These are phyloP conservation scores for Sphaeridia pumilis DNA, from an alignment of 2,888 invertebrate genomes.

Conservation along the genomic window DNA sequence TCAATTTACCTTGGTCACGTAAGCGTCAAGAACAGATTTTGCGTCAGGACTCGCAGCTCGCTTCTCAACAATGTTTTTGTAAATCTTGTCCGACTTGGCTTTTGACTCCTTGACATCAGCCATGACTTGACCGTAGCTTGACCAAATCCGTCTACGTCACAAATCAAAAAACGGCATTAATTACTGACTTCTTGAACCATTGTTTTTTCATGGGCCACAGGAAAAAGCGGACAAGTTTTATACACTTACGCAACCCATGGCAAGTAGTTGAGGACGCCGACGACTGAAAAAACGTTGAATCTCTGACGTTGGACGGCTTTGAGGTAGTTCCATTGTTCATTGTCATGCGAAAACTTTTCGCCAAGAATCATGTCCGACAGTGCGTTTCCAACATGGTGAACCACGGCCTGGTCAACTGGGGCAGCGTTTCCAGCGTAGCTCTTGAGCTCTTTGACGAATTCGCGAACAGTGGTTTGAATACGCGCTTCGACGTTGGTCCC, in stretches of 20 bases:
- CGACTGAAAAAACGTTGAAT: conserved; percentile 66
- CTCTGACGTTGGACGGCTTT: conserved; percentile 70
- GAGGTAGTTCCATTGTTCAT: conserved; percentile 64
- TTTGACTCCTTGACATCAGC: conserved; percentile 59
- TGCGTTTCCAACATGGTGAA: conserved; percentile 64
- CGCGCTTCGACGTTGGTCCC: conserved; percentile 53
- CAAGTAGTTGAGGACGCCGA: conserved; percentile 71
- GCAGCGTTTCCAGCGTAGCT: conserved; percentile 4
- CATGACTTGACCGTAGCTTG: too few relatives aligned
- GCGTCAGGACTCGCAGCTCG: conserved; percentile 38
- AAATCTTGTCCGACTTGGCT: conserved; percentile 57
- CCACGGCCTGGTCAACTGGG: conserved; percentile 38
- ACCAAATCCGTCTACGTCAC: too few relatives aligned
- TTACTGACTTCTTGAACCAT: too few relatives aligned
- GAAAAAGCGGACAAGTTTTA: too few relatives aligned
- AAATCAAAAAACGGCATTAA: too few relatives aligned
- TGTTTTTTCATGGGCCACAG: too few relatives aligned
- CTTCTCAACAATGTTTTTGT: conserved; percentile 54
- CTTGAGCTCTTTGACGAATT: conserved; percentile 26
- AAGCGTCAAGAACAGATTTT: conserved; percentile 36
- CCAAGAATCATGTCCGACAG: conserved; percentile 69
- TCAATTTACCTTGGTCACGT: conserved; percentile 37
- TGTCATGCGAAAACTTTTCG: conserved; percentile 48
- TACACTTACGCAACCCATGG: conserved; percentile 63
- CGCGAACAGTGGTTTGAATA: conserved; percentile 49